These are phyloP conservation scores for Tribolium freemani DNA, from an alignment of 2,888 invertebrate species.

Conservation along the genomic window DNA sequence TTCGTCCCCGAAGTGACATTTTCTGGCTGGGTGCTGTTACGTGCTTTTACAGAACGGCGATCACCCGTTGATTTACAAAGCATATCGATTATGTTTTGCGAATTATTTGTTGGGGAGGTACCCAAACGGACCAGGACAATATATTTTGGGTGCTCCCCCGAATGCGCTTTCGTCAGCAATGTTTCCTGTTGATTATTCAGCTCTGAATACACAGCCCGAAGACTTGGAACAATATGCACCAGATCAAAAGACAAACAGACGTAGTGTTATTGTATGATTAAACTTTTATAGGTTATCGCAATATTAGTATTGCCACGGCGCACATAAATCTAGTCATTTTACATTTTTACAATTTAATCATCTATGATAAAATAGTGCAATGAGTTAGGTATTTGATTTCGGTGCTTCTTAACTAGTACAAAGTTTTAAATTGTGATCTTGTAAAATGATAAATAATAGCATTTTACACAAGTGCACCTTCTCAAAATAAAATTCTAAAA, in stretches of 20 bases:
- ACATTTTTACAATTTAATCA: conserved; percentile 37
- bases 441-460: conserved; percentile 38
- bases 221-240: conserved; percentile 80
- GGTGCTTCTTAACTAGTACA: conserved; percentile 40
- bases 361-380: not conserved
- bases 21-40: too few species aligned
- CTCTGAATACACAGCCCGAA: conserved; percentile 78
- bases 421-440: conserved; percentile 32
- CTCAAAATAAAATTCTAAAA: conserved; percentile 65
- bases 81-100: conserved; percentile 81
- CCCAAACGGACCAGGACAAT: conserved; percentile 83
- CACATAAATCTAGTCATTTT: conserved; percentile 39
- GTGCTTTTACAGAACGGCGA: conserved; percentile 76
- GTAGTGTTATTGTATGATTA: conserved; percentile 77
- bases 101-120: conserved; percentile 82
- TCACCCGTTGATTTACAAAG: conserved; percentile 75
- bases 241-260: conserved; percentile 77
- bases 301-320: conserved; percentile 43
- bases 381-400: conserved; percentile 33
- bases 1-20: too few species aligned
- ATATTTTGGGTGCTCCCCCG: conserved; percentile 77
- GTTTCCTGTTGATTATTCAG: conserved; percentile 84
- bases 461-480: conserved; percentile 66
- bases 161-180: conserved; percentile 72
- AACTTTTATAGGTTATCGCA: conserved; percentile 34